phyloP scores from a whole-genome alignment of 2,888 invertebrate species.

The Apodemia mormo region DNA sequence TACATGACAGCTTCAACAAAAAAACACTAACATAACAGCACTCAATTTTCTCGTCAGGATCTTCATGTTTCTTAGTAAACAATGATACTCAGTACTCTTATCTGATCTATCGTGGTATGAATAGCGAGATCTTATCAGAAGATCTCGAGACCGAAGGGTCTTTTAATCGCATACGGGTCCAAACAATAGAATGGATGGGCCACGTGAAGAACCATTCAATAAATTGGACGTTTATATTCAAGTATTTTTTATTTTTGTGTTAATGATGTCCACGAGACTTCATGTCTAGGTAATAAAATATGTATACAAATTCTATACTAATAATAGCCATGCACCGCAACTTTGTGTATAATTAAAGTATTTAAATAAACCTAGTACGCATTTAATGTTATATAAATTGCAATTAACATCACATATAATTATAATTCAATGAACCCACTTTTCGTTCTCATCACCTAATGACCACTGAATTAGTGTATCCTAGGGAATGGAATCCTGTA shows the following conservation, averaged over 20 bases:
- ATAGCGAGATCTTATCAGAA: constrained; percentile 14
- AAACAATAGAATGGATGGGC: constrained; percentile 5
- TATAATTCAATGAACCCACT: no score
- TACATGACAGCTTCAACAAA: constrained; percentile 13
- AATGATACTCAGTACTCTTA: constrained; percentile 10
- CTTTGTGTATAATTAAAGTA: no score
- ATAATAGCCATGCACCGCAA: no score
- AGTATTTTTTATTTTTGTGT: constrained; percentile 2
- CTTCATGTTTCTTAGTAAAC: constrained; percentile 15
- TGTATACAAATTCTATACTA: not conserved
- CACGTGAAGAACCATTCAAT: constrained; percentile 18
- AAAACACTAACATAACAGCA: constrained; percentile 4
- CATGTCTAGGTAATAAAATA: not conserved
- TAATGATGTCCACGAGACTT: constrained; percentile 7
- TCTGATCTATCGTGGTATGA: constrained; percentile 9
- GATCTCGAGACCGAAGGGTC: constrained; percentile 15
- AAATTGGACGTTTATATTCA: not conserved
- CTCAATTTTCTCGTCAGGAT: constrained; percentile 17
- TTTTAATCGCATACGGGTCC: constrained; percentile 8
- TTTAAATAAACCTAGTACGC: no score
- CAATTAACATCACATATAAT: no score
- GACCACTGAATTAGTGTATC: no score
- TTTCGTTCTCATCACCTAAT: no score
- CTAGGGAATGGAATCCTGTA: no score
- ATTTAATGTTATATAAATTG: no score